These are phyloP conservation scores for Cephus sareptanus DNA, from an alignment of 2,888 invertebrate species.

Conservation along the genomic window DNA sequence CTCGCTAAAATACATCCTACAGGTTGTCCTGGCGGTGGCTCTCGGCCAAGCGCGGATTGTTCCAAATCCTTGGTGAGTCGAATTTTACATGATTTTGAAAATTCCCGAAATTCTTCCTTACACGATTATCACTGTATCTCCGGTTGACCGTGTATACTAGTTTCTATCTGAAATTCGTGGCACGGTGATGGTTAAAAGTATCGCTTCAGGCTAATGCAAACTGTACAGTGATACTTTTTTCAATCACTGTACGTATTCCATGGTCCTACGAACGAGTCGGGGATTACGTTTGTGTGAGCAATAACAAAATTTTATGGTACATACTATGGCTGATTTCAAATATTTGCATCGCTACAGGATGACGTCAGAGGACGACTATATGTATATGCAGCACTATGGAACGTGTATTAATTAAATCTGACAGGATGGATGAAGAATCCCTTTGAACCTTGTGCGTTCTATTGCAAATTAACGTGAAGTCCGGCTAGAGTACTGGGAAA, in stretches of 20 bases:
- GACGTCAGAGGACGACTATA: background rate
- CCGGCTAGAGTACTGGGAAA: constrained; percentile 17
- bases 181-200: background rate
- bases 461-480: constrained; percentile 47
- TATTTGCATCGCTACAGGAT: background rate
- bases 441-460: constrained; percentile 47
- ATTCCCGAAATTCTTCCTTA: background rate
- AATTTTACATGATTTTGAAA: background rate
- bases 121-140: background rate
- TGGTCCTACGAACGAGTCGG: background rate
- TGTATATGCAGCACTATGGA: constrained; percentile 21
- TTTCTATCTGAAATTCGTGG: background rate
- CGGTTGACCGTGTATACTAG: background rate
- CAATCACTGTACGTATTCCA: background rate
- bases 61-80: background rate
- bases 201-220: background rate
- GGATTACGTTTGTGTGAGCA: background rate
- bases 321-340: background rate
- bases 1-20: background rate
- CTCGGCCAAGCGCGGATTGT: background rate
- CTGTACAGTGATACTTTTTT: background rate
- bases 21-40: background rate
- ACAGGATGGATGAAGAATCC: constrained; percentile 36
- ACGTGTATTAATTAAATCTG: constrained; percentile 50
- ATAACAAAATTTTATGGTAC: background rate